Evolutionary conservation across 1,140 invertebrate species (phyloP), one percentile per base, ranked within the genome.

Genomic region (Cryptotermes secundus): DNA sequence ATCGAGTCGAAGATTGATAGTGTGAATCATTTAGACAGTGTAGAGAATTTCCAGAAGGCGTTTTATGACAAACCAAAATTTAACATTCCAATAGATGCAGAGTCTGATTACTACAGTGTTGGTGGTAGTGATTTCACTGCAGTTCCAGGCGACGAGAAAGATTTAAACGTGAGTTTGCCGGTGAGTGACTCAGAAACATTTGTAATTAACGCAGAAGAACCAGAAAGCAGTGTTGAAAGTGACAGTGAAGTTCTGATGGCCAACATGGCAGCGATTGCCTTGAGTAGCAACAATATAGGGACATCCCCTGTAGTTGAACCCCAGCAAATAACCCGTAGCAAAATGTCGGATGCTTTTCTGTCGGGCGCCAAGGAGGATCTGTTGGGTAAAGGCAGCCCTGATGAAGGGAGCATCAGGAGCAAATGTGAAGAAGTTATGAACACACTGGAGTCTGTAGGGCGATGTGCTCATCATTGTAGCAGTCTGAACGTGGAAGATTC

Each of bases 61-160:
- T 92, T 93, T 86, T 93, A 93, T 87, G 91, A 93, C 85, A 93
- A 93, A 85, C 90, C 92, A 0, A 92, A 92, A 81, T 91, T 92
- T 80, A 91, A 91, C 86, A 90, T 92, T 85, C 90, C 85, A 26
- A 42, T 81, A n/a, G 82, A 86, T 34, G 26, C 42, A 38, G 34
- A 65, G 24, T n/a, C 12, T 22, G 31, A 10, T n/a, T 38, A 35
- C 31, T n/a, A n/a, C 31, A 12, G 45, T 31, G 82, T 83, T n/a
- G 42, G 49, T 53, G 34, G 10, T 42, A 72, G 34, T 42, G 82
- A 83, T 2, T 72, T 22, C 22, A 19, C 31, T 16, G 82, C 31
- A 22, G n/a, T 31, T 26, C 12, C 16, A 16, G 59, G 7, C 22
- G 35, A 72, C 24, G 34, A 34, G 31, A 83, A 83, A 49, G 83